Conservation (phyloP, 2,113 vertebrate species). For the Sinocyclocheilus grahami region DNA sequence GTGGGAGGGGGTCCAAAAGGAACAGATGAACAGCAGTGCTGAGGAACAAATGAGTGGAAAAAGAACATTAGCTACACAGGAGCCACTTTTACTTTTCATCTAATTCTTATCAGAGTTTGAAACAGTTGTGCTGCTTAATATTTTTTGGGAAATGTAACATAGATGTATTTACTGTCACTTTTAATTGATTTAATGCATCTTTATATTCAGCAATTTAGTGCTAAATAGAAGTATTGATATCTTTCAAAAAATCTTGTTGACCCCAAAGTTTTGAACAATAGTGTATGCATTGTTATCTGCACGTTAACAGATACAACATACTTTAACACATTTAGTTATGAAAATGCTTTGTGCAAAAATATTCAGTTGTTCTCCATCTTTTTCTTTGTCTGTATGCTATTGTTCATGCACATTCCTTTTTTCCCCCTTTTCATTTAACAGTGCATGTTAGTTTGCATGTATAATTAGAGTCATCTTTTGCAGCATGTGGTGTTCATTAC, state of each 20-base stretch:
- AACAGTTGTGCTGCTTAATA: no score
- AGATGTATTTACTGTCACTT: no score
- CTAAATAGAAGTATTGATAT: no score
- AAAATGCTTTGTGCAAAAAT: neutral
- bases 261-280: no score
- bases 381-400: neutral
- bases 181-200: no score
- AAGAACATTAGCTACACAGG: neutral
- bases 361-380: neutral
- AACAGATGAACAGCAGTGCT: slow-evolving; percentile 21
- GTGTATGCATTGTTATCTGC: no score
- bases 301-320: no score
- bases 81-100: neutral
- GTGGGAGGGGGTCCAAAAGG: neutral
- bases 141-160: no score
- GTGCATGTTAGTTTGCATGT: neutral
- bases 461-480: neutral
- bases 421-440: neutral
- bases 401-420: neutral
- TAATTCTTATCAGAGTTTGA: no score
- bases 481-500: no score
- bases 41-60: neutral
- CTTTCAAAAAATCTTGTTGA: no score
- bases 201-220: no score
- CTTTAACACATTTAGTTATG: neutral